These are phyloP conservation scores for Garra rufa DNA, from an alignment of 2,113 vertebrate genomes.

Conservation along the genomic window DNA sequence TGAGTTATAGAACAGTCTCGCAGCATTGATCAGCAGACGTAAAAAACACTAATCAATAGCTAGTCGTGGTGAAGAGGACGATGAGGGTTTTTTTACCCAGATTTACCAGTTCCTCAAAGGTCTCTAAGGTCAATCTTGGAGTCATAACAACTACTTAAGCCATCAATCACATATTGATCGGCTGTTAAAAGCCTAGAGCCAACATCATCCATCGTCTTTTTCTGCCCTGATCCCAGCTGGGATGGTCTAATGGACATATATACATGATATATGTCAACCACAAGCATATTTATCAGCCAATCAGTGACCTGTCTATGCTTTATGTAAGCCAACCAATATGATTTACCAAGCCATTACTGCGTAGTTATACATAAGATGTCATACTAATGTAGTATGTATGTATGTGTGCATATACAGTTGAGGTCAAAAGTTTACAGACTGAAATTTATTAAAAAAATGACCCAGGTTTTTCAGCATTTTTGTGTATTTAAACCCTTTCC, in stretches of 20 bases:
- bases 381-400: neutral
- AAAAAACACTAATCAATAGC: slow-evolving; percentile 73
- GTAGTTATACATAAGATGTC: neutral
- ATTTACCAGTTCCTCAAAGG: slow-evolving; percentile 44
- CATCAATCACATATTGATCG: slow-evolving; percentile 59
- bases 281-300: slow-evolving; percentile 49
- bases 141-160: slow-evolving; percentile 44
- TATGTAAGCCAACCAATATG: slow-evolving; percentile 44
- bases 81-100: slow-evolving; percentile 66
- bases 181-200: slow-evolving; percentile 50
- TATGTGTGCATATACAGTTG: neutral
- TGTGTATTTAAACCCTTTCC: too few relatives aligned
- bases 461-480: too few relatives aligned
- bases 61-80: slow-evolving; percentile 58
- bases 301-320: slow-evolving; percentile 45
- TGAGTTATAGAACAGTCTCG: slow-evolving; percentile 59
- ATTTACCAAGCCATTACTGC: slow-evolving; percentile 50
- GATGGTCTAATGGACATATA: slow-evolving; percentile 41
- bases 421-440: too few relatives aligned
- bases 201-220: slow-evolving; percentile 42
- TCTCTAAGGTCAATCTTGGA: slow-evolving; percentile 61
- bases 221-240: slow-evolving; percentile 35
- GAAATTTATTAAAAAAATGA: too few relatives aligned
- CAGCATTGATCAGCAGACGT: slow-evolving; percentile 72
- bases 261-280: slow-evolving; percentile 39